These are phyloP conservation scores for Carpatolechia fugitivella DNA, from an alignment of 2,888 invertebrate species.

Conservation along the genomic window DNA sequence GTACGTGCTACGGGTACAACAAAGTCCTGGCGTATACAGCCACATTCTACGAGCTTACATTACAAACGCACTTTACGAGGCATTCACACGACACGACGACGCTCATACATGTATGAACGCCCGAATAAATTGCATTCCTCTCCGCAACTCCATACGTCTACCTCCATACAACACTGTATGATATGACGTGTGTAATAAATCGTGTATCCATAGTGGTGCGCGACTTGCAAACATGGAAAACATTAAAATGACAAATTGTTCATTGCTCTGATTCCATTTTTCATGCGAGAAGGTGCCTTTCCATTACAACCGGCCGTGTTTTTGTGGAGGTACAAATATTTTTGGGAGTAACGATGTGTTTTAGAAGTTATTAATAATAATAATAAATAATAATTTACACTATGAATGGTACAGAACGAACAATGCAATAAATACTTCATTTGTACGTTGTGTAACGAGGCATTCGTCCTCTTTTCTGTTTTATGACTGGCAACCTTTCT, in stretches of 20 bases:
- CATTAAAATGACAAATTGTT: constrained; percentile 72
- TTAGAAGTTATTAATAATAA: too few relatives aligned
- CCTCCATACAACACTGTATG: constrained; percentile 42
- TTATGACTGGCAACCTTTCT: too few relatives aligned
- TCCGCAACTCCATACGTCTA: constrained; percentile 20
- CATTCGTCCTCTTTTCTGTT: too few relatives aligned
- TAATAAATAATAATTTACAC: too few relatives aligned
- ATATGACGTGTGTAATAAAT: constrained; percentile 57
- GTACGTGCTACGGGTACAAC: too few relatives aligned
- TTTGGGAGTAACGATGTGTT: too few relatives aligned
- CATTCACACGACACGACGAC: constrained; percentile 15
- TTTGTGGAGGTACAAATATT: too few relatives aligned
- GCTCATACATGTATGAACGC: constrained; percentile 11
- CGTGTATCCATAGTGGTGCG: constrained; percentile 51
- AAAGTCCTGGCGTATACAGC: not conserved
- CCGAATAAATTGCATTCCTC: constrained; percentile 53
- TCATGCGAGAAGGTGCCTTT: constrained; percentile 49
- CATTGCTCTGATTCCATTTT: constrained; percentile 62
- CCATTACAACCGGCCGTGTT: constrained; percentile 15
- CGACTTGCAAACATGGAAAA: constrained; percentile 52
- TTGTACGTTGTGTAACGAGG: too few relatives aligned
- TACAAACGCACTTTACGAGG: constrained; percentile 35
- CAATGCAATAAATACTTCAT: too few relatives aligned
- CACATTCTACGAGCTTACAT: constrained; percentile 6
- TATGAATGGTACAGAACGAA: too few relatives aligned